These are phyloP conservation scores for Pseudorhombus dupliciocellatus DNA, from an alignment of 2,113 vertebrate species.

Conservation along the genomic window DNA sequence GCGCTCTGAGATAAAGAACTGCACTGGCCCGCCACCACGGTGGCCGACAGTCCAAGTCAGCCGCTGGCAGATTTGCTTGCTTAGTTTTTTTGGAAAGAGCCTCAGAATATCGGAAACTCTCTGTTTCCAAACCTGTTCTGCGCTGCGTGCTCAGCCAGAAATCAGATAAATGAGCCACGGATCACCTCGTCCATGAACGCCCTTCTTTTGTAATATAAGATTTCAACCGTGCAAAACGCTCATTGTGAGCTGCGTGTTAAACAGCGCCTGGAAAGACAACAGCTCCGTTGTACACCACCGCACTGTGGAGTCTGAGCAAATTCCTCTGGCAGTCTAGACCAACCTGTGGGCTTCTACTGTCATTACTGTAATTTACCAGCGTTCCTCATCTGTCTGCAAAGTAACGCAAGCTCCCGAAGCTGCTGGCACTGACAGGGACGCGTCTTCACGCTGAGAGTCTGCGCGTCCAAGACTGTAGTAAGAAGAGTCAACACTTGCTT, in stretches of 20 bases:
- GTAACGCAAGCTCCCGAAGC: constrained; percentile 20
- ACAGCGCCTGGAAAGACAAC: constrained; percentile 59
- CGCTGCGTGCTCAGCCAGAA: constrained; percentile 27
- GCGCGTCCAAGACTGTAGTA: background rate
- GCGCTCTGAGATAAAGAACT: constrained; percentile 22
- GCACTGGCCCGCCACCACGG: constrained; percentile 7
- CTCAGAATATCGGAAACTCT: constrained; percentile 18
- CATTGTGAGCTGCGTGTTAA: background rate
- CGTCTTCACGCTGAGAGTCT: background rate
- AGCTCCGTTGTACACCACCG: constrained; percentile 45
- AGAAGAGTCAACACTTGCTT: background rate
- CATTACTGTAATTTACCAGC: constrained; percentile 67
- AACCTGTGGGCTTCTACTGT: constrained; percentile 69
- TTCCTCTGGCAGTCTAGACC: constrained; percentile 70
- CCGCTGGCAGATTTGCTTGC: background rate
- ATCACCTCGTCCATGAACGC: background rate
- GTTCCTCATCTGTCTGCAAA: constrained; percentile 50
- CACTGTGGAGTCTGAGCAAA: constrained; percentile 46
- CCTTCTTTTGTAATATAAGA: constrained; percentile 25
- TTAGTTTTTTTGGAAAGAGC: constrained; percentile 8
- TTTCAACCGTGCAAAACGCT: constrained; percentile 18
- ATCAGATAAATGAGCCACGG: constrained; percentile 26
- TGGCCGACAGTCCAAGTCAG: constrained; percentile 16
- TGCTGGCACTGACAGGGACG: constrained; percentile 13
- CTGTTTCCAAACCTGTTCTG: constrained; percentile 34